Evolutionary conservation across 2,113 vertebrate genomes (phyloP), one percentile per base, ranked within the genome.

Genomic region (Nibea albiflora): DNA sequence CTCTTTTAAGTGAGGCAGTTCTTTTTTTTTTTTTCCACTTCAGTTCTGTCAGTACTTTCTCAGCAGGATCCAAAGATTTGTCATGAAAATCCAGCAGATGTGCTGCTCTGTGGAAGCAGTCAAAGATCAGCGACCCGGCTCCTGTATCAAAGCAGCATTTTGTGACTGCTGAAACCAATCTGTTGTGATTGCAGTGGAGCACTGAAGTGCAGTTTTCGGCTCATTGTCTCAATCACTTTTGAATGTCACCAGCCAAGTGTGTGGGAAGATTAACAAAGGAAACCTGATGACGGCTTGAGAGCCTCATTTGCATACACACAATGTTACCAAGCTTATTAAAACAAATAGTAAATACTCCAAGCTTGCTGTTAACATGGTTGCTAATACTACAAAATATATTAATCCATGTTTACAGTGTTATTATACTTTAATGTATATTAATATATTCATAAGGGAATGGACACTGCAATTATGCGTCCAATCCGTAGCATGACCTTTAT

Each of bases 221-320:
- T 80, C 52, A 80, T 82, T 86, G 83, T 85, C 80, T 82, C 66
- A 58, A 67, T 88, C 65, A 74, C 70, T 56, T 78, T 50, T 61
- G 57, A 88, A 81, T 83, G 81, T 81, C 78, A 84, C 28, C 52
- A 84, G 66, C 22, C 72, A 66, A 86, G 49, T 77, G 81, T 78
- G 86, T 82, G 78, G 83, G 80, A 64, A 58, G 85, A 84, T 76
- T 12, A 73, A 78, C 70, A 83, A 85, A 86, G 74, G 62, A 24
- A 74, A 70, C 47, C 73, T 39, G 60, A 73, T 9, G 62, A 70
- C 31, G 68, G 52, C 50, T 35, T 2, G 1, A 71, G 71, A 80
- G 78, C 26, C n/a, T 19, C 19, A 61, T 85, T 85, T 81, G 66
- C 76, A 83, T 86, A 53, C 22, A 42, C 47, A 70, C 54, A 85